These are phyloP conservation scores for Seriola aureovittata DNA, from an alignment of 2,113 vertebrate species.

Conservation along the genomic window DNA sequence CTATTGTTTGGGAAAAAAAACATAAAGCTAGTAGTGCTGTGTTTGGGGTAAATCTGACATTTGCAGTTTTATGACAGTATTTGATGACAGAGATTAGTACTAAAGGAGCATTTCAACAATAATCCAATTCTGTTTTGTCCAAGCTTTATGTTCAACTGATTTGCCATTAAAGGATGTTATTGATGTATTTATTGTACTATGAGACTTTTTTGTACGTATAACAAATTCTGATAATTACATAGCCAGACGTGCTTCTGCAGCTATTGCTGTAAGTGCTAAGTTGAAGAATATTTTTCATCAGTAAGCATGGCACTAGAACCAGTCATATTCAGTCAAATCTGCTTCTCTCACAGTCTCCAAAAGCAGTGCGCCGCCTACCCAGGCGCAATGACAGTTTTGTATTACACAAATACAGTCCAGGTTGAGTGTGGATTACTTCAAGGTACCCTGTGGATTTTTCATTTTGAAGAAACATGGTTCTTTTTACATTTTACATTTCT, in stretches of 20 bases:
- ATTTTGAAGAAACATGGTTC: neutral
- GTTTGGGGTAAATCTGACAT: slow-evolving; percentile 63
- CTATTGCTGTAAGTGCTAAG: slow-evolving; percentile 10
- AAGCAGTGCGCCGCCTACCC: neutral
- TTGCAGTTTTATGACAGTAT: slow-evolving; percentile 52
- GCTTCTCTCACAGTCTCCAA: neutral
- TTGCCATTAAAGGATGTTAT: neutral
- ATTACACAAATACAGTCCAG: slow-evolving; percentile 16
- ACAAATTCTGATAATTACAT: neutral
- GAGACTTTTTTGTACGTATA: neutral
- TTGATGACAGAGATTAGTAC: slow-evolving; percentile 40
- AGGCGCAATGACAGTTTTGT: slow-evolving; percentile 16
- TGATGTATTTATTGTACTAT: neutral
- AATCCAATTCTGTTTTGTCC: neutral
- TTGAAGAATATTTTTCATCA: neutral
- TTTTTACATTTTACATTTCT: neutral
- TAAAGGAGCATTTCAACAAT: slow-evolving; percentile 12
- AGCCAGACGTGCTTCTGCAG: neutral
- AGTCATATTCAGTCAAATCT: slow-evolving; percentile 14
- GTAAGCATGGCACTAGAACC: neutral
- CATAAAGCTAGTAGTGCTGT: slow-evolving; percentile 32
- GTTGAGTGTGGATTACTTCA: slow-evolving; percentile 6
- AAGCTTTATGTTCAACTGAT: neutral
- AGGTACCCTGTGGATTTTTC: slow-evolving; percentile 1
- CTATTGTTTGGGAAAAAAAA: slow-evolving; percentile 42